Base-by-base conservation (phyloP, 2,888 invertebrate species). In the Campoletis raptor region DNA sequence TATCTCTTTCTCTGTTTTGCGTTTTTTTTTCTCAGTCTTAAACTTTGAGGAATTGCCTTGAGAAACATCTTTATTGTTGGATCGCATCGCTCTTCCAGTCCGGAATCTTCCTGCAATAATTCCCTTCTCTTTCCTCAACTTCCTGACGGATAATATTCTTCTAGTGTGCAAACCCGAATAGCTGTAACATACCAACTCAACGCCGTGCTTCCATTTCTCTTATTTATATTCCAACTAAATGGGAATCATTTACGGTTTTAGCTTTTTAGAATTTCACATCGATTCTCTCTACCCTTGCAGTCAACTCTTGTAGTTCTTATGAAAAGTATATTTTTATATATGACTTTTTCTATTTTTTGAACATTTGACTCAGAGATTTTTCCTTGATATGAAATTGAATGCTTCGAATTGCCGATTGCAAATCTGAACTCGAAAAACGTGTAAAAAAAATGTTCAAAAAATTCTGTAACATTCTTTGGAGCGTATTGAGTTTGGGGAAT, bases 11-110 rank as follows among this genome's bases (percentile, higher is more conserved):
- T 42, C 30, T 61, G 24, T 69, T 36, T 30, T 4, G 40, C 48
- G 40, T 52, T 45, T 74, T 57, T 48, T 57, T 72, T 64, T 76
- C 77, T 81, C 81, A 85, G 87, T 89, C 88, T 85, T 86, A 78
- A 86, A 73, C 86, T 81, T 81, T 83, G 83, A 77, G 73, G 57
- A 81, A 81, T 77, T 83, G 81, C 86, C 87, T 84, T 87, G 87
- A 86, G 89, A 88, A 87, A 83, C 85, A 84, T 87, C 85, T 87
- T 89, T 88, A 87, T 89, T 87, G 77, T 52, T 74, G 78, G 70
- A 89, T 86, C 86, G 80, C 70, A 83, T 86, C 80, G 76, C 61
- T 37, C 61, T 52, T 70, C 15, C 73, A 69, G 67, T 52, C 72
- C 48, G 85, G 70, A 83, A 85, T 86, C 69, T 73, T 54, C 69